Evolutionary conservation across 2,888 invertebrate genomes (phyloP).

Genomic region (Coremacera marginata): DNA sequence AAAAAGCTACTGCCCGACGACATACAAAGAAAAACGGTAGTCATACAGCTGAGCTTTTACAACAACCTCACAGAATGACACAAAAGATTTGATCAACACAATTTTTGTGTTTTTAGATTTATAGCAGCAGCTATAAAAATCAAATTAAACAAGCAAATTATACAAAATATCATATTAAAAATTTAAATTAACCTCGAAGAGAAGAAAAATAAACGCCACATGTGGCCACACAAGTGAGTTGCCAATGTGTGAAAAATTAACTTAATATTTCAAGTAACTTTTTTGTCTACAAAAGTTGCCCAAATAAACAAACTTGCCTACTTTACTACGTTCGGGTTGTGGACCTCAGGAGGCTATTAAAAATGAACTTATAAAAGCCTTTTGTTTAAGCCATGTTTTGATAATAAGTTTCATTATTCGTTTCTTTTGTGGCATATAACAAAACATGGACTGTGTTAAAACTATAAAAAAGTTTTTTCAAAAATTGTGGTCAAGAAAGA

Average conservation of each 20-base stretch:
- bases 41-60: no score
- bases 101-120: slow-evolving; percentile 4
- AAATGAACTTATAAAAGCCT: neutral
- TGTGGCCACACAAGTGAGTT: slow-evolving; percentile 10
- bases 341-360: slow-evolving; percentile 4
- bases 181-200: slow-evolving; percentile 5
- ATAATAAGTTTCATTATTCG: slow-evolving; percentile 3
- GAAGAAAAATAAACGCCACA: slow-evolving; percentile 1
- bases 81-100: no score
- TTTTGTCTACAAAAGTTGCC: neutral
- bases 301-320: neutral
- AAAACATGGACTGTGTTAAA: neutral
- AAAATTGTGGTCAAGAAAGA: neutral
- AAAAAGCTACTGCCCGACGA: no score
- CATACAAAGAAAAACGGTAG: no score
- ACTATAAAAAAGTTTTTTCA: neutral
- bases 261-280: slow-evolving; percentile 19
- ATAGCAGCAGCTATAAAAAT: slow-evolving; percentile 13
- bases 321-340: neutral
- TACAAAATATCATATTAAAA: neutral
- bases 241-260: neutral
- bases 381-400: slow-evolving; percentile 17
- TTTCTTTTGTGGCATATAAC: neutral
- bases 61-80: no score
- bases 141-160: slow-evolving; percentile 7